Evolutionary conservation across 2,113 vertebrate species (phyloP), one percentile per base, ranked within the genome.

Genomic region (Gymnogyps californianus): DNA sequence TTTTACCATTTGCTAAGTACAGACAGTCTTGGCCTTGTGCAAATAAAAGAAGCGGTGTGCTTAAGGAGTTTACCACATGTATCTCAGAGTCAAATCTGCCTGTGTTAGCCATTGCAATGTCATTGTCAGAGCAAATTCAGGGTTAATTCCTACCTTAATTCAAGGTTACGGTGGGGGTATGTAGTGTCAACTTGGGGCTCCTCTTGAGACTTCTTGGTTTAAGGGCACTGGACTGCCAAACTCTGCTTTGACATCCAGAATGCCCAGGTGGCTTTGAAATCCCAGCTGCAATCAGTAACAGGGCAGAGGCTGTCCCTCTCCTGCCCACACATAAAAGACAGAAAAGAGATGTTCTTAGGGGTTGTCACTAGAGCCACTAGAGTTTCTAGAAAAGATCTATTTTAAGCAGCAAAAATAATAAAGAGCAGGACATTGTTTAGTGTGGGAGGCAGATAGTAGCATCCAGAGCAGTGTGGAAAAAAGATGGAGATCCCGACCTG

Each of bases 131-230:
- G 46, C 20, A 93, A 62, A 82, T 77, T 46, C 51, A 66, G 46
- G 5, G 28, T 83, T 87, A 91, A 67, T 76, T 90, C 11, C 11
- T 11, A 55, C 17, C 55, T 51, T 57, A 94, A 47, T 57, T 89
- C 51, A 62, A 57, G 8, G 16, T 62, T 62, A 38, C 0, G 0
- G 12, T 61, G 36, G 8, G 26, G 62, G 16, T 70, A 31, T 26
- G 16, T 49, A 34, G 12, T 44, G 13, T 61, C 24, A 74, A 2
- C 28, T 49, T 25, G 11, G 6, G 19, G 19, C 13, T 84, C 3
- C 36, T 81, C 34, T 70, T 72, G 76, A 81, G 44, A 29, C 40
- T 86, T 86, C 62, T 58, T 65, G 18, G 11, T 19, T 72, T 90
- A 52, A 44, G 19, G 46, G 10, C 14, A 9, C 22, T 52, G 29